These are phyloP conservation scores for Oncopeltus fasciatus DNA, from an alignment of 1,140 invertebrate genomes.

Conservation along the genomic window DNA sequence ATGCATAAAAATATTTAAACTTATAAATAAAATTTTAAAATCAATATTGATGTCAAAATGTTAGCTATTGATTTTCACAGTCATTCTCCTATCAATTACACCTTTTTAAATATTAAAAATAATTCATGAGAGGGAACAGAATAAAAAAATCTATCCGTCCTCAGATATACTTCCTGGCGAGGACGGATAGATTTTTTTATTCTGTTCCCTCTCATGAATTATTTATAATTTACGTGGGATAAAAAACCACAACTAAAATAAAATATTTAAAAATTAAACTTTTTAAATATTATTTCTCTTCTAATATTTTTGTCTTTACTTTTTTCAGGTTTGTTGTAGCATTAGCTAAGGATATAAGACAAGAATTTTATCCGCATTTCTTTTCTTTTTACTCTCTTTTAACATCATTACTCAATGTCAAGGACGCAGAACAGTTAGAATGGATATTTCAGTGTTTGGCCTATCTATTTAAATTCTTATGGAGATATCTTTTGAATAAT, in stretches of 20 bases:
- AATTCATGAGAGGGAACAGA: too few relatives aligned
- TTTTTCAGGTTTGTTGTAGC: slow-evolving; percentile 62
- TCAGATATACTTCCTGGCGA: too few relatives aligned
- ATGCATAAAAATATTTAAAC: too few relatives aligned
- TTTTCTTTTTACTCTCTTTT: slow-evolving; percentile 48
- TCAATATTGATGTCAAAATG: too few relatives aligned
- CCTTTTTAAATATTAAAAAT: background rate
- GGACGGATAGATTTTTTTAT: too few relatives aligned
- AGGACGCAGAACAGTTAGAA: slow-evolving; percentile 68
- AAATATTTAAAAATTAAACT: too few relatives aligned
- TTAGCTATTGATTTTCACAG: too few relatives aligned
- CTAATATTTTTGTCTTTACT: slow-evolving; percentile 33
- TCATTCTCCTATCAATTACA: background rate
- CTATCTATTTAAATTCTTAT: slow-evolving; percentile 77
- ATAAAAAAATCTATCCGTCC: too few relatives aligned
- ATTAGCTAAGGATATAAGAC: slow-evolving; percentile 66
- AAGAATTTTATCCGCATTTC: slow-evolving; percentile 76
- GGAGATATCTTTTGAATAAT: slow-evolving; percentile 66
- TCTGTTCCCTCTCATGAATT: too few relatives aligned
- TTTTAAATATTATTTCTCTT: background rate
- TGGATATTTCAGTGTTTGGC: slow-evolving; percentile 68
- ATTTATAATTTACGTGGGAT: too few relatives aligned
- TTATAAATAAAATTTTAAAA: too few relatives aligned
- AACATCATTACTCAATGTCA: slow-evolving; percentile 54
- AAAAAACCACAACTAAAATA: too few relatives aligned